Conservation (phyloP, 2,888 invertebrate genomes). For the Napeogenes sylphis region DNA sequence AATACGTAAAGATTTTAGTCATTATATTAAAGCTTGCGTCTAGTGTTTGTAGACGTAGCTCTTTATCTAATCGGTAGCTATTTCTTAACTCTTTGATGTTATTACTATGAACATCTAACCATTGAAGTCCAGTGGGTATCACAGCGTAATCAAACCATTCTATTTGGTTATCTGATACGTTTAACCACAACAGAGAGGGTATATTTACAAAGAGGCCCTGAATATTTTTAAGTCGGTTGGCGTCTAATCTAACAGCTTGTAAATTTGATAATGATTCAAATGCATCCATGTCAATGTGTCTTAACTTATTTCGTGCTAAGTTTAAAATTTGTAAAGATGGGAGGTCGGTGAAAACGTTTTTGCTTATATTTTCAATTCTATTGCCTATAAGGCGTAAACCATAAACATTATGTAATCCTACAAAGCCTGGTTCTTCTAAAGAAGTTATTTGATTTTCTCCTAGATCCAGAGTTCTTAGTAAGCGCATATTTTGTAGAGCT, state of each 20-base stretch:
- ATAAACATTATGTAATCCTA: constrained; percentile 90
- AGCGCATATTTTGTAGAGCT: constrained; percentile 89
- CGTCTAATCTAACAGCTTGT: constrained; percentile 91
- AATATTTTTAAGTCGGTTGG: constrained; percentile 89
- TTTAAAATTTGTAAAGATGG: constrained; percentile 91
- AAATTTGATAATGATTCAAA: constrained; percentile 88
- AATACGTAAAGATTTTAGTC: constrained; percentile 83
- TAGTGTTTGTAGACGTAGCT: constrained; percentile 87
- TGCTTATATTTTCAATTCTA: constrained; percentile 88
- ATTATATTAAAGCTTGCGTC: constrained; percentile 95
- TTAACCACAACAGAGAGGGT: constrained; percentile 90
- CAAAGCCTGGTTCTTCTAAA: constrained; percentile 88
- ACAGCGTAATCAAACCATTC: constrained; percentile 92
- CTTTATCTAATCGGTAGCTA: constrained; percentile 82
- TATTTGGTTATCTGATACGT: constrained; percentile 93
- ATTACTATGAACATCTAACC: constrained; percentile 94
- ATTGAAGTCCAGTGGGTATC: constrained; percentile 88
- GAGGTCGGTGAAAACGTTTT: constrained; percentile 86
- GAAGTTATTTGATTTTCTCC: constrained; percentile 92
- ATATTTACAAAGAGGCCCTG: constrained; percentile 90
- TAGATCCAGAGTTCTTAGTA: constrained; percentile 91
- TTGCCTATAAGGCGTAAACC: constrained; percentile 93
- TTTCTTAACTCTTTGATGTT: constrained; percentile 87
- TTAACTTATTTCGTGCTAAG: constrained; percentile 90
- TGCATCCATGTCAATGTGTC: constrained; percentile 86